A percentile compares a stretch with the other conserved stretches of the same genome.
Evolutionary conservation across 2,888 invertebrate species (phyloP).

Genomic region (Hoplodrina ambigua): DNA sequence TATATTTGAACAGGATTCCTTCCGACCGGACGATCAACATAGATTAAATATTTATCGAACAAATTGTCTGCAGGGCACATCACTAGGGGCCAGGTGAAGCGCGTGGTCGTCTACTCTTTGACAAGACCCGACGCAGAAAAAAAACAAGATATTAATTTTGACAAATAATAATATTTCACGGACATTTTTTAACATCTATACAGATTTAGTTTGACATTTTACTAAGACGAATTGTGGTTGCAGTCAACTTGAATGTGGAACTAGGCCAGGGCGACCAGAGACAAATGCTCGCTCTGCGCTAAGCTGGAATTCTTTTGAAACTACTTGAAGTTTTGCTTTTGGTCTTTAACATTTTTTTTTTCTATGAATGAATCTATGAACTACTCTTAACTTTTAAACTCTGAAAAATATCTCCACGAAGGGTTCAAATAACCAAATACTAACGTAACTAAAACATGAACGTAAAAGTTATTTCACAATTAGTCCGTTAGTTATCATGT

Average conservation of each 20-base stretch:
- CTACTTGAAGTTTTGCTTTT: not conserved
- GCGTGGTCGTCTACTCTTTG: slow-evolving; percentile 79
- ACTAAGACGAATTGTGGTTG: not conserved
- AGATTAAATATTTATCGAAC: slow-evolving; percentile 54
- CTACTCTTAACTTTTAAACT: too few species aligned
- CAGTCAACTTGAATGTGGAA: slow-evolving; percentile 10
- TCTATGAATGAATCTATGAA: too few species aligned
- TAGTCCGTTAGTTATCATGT: not conserved
- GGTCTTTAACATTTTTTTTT: not conserved
- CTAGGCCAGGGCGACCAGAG: not conserved
- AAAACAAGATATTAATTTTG: slow-evolving; percentile 59
- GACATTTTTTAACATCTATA: not conserved
- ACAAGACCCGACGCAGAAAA: slow-evolving; percentile 57
- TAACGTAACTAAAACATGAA: not conserved
- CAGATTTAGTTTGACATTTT: not conserved
- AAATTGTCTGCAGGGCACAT: slow-evolving; percentile 66
- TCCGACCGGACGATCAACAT: slow-evolving; percentile 13
- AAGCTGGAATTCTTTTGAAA: not conserved
- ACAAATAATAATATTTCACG: slow-evolving; percentile 49
- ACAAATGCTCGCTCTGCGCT: not conserved
- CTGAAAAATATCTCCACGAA: too few species aligned
- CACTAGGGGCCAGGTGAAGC: slow-evolving; percentile 85
- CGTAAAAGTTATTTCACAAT: not conserved
- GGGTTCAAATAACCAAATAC: not conserved
- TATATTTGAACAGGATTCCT: slow-evolving; percentile 45